phyloP scores from a whole-genome alignment of 1,140 invertebrate species.

The Brachionus calyciflorus region DNA sequence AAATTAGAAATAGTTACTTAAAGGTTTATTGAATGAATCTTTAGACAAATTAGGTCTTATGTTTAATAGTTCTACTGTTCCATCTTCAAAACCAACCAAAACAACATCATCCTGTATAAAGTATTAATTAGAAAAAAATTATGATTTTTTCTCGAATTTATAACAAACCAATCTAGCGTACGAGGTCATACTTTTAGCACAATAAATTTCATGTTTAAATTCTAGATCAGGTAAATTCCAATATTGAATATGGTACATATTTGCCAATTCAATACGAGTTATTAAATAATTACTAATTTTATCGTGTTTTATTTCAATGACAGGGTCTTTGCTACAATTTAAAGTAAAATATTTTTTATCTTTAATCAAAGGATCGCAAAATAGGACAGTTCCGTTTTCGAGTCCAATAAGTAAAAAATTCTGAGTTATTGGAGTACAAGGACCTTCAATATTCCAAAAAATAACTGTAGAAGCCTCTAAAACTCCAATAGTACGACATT shows the following conservation, averaged over 20 bases:
- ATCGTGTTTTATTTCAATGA: constrained; percentile 54
- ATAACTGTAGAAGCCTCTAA: constrained; percentile 54
- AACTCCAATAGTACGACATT: constrained; percentile 53
- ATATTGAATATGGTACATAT: constrained; percentile 53
- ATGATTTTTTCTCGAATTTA: not conserved
- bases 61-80: not conserved
- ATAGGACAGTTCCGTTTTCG: constrained; percentile 48
- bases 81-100: constrained; percentile 31
- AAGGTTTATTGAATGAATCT: not conserved
- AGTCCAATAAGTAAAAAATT: constrained; percentile 57
- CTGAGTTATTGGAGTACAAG: constrained; percentile 53
- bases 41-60: not conserved
- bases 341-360: constrained; percentile 35
- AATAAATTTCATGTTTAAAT: constrained; percentile 54
- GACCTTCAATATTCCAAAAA: constrained; percentile 56
- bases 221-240: constrained; percentile 56
- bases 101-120: not conserved
- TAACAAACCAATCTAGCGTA: constrained; percentile 54
- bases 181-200: constrained; percentile 51
- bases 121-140: not conserved
- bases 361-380: constrained; percentile 5
- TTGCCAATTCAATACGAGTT: constrained; percentile 51
- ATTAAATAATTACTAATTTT: constrained; percentile 52
- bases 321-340: constrained; percentile 48
- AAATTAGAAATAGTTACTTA: constrained; percentile 29